phyloP scores from a whole-genome alignment of 2,888 invertebrate genomes.

The Rhingia campestris region DNA sequence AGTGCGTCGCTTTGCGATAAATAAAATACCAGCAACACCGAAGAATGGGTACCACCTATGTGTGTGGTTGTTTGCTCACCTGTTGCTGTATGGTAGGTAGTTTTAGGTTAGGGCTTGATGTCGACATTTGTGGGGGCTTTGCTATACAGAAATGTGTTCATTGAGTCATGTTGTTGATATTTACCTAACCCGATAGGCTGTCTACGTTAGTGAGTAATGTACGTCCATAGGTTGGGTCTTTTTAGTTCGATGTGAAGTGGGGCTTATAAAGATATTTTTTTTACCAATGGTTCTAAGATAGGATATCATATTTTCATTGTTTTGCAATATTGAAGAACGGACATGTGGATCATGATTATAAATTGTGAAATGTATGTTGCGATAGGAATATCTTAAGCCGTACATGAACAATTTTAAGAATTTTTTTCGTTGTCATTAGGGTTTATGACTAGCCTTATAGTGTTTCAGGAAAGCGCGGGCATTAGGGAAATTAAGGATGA shows the following conservation, averaged over 20 bases:
- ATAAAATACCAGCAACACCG: neutral
- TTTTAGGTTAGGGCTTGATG: conserved; percentile 39
- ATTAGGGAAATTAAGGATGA: too few relatives aligned
- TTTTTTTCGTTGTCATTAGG: too few relatives aligned
- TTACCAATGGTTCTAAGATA: conserved; percentile 29
- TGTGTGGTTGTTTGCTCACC: conserved; percentile 25
- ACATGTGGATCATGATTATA: neutral
- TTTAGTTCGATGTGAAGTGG: conserved; percentile 13
- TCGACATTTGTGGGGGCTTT: conserved; percentile 31
- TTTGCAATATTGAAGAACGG: conserved; percentile 38
- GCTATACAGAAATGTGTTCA: conserved; percentile 10
- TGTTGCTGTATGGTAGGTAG: conserved; percentile 16
- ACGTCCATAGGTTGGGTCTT: conserved; percentile 21
- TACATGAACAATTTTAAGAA: too few relatives aligned
- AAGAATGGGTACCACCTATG: conserved; percentile 4
- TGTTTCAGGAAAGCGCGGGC: too few relatives aligned
- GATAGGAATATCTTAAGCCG: neutral
- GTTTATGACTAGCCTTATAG: too few relatives aligned
- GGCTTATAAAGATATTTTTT: conserved; percentile 19
- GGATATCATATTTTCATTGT: conserved; percentile 4
- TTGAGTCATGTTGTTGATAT: conserved; percentile 49
- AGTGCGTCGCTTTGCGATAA: conserved; percentile 42
- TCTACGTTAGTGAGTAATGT: conserved; percentile 40
- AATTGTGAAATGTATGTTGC: neutral
- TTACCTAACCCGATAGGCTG: conserved; percentile 42